phyloP scores from a whole-genome alignment of 1,140 invertebrate species.

The Drosophila ercepeae region DNA sequence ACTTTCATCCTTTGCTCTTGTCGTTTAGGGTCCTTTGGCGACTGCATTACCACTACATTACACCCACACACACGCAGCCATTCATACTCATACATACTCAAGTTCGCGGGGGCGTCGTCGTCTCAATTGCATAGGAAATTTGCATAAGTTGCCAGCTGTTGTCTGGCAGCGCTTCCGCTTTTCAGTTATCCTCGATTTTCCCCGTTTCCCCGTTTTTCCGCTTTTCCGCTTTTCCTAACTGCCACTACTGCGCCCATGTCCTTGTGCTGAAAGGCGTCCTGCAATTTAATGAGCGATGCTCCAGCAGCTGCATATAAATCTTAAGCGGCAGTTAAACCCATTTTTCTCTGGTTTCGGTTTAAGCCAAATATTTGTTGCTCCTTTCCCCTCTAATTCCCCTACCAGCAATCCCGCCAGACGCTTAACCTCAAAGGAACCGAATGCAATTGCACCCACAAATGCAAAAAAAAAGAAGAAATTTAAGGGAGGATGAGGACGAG shows the following conservation, averaged over 20 bases:
- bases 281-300: constrained; percentile 45
- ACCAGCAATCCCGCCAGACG: constrained; percentile 37
- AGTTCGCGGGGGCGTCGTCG: constrained; percentile 64
- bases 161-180: constrained; percentile 35
- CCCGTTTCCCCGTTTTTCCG: background rate
- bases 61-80: constrained; percentile 25
- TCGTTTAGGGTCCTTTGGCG: constrained; percentile 57
- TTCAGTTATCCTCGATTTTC: constrained; percentile 12
- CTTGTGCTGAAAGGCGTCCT: constrained; percentile 6
- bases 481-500: background rate
- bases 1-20: constrained; percentile 63
- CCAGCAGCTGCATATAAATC: constrained; percentile 34
- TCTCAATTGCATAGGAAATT: constrained; percentile 74
- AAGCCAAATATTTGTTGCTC: constrained; percentile 36
- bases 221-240: background rate
- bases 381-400: constrained; percentile 3
- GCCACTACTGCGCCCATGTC: background rate
- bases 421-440: constrained; percentile 66
- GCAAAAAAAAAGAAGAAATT: constrained; percentile 17
- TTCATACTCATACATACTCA: constrained; percentile 5
- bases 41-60: constrained; percentile 67
- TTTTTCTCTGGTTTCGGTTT: constrained; percentile 11
- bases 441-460: constrained; percentile 64
- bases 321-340: constrained; percentile 46
- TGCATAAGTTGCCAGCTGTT: constrained; percentile 77